Percentiles rank a stretch among this genome's conserved stretches.
These are phyloP conservation scores for Phrynocephalus versicolor DNA, from an alignment of 2,113 vertebrate species.

Conservation along the genomic window DNA sequence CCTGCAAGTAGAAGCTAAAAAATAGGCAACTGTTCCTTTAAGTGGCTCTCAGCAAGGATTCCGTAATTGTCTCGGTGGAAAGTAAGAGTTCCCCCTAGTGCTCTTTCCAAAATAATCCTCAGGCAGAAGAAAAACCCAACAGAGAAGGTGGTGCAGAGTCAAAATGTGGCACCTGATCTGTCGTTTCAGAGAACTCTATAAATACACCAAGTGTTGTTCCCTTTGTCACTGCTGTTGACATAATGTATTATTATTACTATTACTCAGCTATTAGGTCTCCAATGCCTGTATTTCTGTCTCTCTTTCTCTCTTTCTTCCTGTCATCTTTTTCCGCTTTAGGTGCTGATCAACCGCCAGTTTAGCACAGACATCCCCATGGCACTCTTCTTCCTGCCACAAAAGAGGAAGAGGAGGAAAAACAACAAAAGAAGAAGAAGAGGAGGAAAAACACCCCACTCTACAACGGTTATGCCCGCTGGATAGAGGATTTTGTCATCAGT, in stretches of 20 bases:
- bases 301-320: constrained; percentile 19
- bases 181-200: constrained; percentile 50
- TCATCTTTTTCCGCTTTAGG: constrained; percentile 20
- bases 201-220: constrained; percentile 39
- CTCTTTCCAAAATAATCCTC: constrained; percentile 79
- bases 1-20: constrained; percentile 45
- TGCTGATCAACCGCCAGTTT: not conserved
- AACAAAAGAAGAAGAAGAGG: not conserved
- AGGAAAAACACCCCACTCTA: no score
- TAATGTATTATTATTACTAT: constrained; percentile 28
- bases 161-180: constrained; percentile 64
- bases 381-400: fast-evolving
- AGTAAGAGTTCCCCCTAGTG: constrained; percentile 71
- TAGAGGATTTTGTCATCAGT: not conserved
- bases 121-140: constrained; percentile 72
- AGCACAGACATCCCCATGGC: fast-evolving
- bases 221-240: constrained; percentile 43
- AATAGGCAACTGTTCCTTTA: constrained; percentile 60
- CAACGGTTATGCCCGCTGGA: not conserved
- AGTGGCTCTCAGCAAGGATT: constrained; percentile 67
- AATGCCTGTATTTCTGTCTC: constrained; percentile 20
- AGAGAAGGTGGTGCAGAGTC: constrained; percentile 68
- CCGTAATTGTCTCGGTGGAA: constrained; percentile 70
- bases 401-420: not conserved
- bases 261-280: constrained; percentile 10